These are phyloP conservation scores for Stomatorhinus ivindoensis DNA, from an alignment of 2,113 vertebrate species.

Conservation along the genomic window DNA sequence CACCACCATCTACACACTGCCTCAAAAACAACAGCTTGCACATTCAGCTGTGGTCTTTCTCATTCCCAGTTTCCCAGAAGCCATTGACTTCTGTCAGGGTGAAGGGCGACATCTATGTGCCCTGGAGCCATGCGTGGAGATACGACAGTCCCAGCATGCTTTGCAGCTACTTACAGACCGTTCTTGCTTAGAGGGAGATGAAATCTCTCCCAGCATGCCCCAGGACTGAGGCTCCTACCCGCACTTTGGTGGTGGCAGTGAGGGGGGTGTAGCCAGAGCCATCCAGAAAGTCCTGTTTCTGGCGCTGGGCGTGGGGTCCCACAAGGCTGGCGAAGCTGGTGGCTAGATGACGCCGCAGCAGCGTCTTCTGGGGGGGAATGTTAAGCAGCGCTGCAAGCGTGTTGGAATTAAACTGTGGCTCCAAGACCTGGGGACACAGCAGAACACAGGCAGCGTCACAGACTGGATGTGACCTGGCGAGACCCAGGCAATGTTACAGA, in stretches of 20 bases:
- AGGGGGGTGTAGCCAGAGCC: conserved; percentile 70
- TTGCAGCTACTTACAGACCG: background rate
- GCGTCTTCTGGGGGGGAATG: conserved; percentile 89
- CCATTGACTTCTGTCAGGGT: background rate
- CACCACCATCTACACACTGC: background rate
- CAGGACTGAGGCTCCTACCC: conserved; percentile 58
- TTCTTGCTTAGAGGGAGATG: background rate
- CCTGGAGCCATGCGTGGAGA: background rate
- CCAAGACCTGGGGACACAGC: conserved; percentile 69
- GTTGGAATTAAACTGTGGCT: conserved; percentile 85
- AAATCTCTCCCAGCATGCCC: background rate
- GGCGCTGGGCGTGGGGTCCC: conserved; percentile 78
- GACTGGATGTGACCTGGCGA: background rate
- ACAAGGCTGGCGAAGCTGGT: conserved; percentile 83
- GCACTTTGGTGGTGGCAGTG: conserved; percentile 88
- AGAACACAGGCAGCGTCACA: background rate
- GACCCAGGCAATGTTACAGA: background rate
- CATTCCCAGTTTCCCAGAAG: background rate
- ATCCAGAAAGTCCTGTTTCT: conserved; percentile 80
- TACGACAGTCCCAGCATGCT: background rate
- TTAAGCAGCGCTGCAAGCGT: conserved; percentile 89
- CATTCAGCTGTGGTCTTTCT: background rate
- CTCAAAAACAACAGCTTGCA: background rate
- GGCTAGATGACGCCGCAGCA: conserved; percentile 83
- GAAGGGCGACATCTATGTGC: background rate